A percentile compares a stretch with the other conserved stretches of the same genome.
These are phyloP conservation scores for Microcebus lehilahytsara DNA, from an alignment of 2,113 vertebrate species.

Conservation along the genomic window DNA sequence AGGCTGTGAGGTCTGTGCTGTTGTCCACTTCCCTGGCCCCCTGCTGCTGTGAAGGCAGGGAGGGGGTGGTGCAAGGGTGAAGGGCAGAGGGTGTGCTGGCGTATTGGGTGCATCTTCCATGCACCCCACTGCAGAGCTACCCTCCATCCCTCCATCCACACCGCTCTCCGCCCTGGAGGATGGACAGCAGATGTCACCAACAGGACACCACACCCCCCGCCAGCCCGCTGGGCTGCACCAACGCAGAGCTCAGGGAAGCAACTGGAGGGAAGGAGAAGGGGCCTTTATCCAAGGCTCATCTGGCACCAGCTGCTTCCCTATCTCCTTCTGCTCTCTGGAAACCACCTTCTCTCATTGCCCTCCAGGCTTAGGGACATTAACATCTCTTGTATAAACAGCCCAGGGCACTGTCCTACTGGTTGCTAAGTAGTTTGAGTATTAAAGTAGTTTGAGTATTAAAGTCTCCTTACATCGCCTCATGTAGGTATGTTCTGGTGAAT, in stretches of 20 bases:
- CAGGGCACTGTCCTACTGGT: neutral
- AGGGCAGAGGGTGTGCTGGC: neutral
- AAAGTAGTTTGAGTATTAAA: neutral
- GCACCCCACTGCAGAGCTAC: rapidly evolving
- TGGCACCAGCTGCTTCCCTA: neutral
- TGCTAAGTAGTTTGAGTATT: neutral
- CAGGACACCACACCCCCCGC: rapidly evolving
- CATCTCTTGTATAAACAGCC: neutral
- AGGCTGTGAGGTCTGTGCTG: neutral
- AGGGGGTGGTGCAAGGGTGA: neutral
- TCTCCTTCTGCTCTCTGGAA: neutral
- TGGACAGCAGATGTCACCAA: neutral
- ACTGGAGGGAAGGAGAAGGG: neutral
- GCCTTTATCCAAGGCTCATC: neutral
- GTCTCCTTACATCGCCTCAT: neutral
- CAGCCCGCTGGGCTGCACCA: neutral
- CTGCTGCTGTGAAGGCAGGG: neutral
- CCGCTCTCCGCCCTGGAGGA: neutral
- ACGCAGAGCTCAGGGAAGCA: neutral
- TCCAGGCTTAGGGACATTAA: neutral
- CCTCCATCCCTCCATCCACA: neutral
- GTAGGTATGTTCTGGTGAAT: neutral
- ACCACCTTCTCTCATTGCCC: neutral
- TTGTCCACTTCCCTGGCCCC: rapidly evolving
- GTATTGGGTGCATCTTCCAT: rapidly evolving